Evolutionary conservation across 2,113 vertebrate species (phyloP).

Genomic region (Poeciliopsis prolifica): DNA sequence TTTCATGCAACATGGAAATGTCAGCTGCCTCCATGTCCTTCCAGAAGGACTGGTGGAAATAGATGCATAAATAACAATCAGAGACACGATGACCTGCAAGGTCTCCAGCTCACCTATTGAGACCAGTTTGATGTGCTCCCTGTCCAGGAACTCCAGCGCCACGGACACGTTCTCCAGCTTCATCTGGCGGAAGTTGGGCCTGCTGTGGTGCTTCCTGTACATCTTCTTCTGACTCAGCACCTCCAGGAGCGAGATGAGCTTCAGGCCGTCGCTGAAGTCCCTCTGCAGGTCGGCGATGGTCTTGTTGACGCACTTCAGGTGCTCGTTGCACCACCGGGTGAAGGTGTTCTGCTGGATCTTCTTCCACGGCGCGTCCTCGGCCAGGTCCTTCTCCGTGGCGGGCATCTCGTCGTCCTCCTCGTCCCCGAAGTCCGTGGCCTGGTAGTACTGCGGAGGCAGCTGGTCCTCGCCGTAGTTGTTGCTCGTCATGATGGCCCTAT

Average conservation of each 20-base stretch:
- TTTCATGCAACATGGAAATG: background rate
- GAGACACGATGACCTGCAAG: too few relatives aligned
- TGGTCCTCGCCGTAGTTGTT: constrained; percentile 79
- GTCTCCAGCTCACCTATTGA: constrained; percentile 87
- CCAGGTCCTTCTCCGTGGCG: constrained; percentile 94
- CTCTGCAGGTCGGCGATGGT: constrained; percentile 88
- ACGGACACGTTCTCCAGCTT: constrained; percentile 96
- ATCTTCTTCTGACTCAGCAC: constrained; percentile 97
- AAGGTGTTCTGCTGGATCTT: constrained; percentile 99
- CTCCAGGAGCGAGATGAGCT: constrained; percentile 91
- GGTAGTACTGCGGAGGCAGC: constrained; percentile 77
- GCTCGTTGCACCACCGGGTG: constrained; percentile 95
- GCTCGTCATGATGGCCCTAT: constrained; percentile 78
- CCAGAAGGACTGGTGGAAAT: too few relatives aligned
- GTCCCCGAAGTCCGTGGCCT: constrained; percentile 77
- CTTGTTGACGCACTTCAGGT: constrained; percentile 91
- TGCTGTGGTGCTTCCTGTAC: constrained; percentile 91
- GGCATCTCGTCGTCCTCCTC: constrained; percentile 90
- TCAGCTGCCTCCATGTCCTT: too few relatives aligned
- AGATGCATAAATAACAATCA: too few relatives aligned
- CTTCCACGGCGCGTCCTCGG: constrained; percentile 97
- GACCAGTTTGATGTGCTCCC: constrained; percentile 94
- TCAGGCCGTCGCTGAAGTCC: constrained; percentile 91
- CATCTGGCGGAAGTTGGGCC: constrained; percentile 97
- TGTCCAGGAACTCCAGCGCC: constrained; percentile 93